Evolutionary conservation across 2,113 vertebrate species (phyloP).

Genomic region (Sphaerodactylus townsendi): DNA sequence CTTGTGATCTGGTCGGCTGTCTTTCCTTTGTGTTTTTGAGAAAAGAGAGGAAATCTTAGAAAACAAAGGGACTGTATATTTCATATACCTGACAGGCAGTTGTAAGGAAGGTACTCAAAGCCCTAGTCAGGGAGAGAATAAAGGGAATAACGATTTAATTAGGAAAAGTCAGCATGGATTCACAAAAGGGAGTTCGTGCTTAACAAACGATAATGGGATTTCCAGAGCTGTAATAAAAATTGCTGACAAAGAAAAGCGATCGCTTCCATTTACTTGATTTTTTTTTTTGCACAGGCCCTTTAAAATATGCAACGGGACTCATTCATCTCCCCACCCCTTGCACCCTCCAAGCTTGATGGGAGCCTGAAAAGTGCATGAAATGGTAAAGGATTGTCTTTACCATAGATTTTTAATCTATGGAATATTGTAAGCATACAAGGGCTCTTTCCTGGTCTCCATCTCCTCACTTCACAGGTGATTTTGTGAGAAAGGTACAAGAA

Average conservation of each 20-base stretch:
- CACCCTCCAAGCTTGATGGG: neutral
- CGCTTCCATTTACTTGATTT: conserved; percentile 39
- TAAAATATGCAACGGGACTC: neutral
- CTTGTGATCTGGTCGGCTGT: neutral
- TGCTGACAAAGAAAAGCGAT: conserved; percentile 42
- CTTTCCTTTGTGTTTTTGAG: conserved; percentile 1
- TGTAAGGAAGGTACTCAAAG: conserved; percentile 20
- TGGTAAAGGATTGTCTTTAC: conserved; percentile 26
- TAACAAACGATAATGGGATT: conserved; percentile 39
- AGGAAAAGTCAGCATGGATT: conserved; percentile 56
- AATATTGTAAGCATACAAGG: neutral
- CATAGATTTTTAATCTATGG: conserved; percentile 9
- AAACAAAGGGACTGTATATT: conserved; percentile 16
- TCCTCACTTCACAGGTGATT: neutral
- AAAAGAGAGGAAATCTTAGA: conserved; percentile 32
- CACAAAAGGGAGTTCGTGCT: conserved; percentile 41
- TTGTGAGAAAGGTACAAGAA: neutral
- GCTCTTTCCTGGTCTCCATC: conserved; percentile 9
- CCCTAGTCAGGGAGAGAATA: conserved; percentile 35
- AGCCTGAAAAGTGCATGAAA: neutral
- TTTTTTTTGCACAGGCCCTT: conserved; percentile 17
- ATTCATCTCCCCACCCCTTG: neutral
- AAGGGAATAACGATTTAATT: conserved; percentile 57
- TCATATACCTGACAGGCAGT: conserved; percentile 28
- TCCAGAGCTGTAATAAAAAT: conserved; percentile 47